Evolutionary conservation across 92 coral and sea anemone species (phyloP).

Genomic region (Paramuricea clavata): DNA sequence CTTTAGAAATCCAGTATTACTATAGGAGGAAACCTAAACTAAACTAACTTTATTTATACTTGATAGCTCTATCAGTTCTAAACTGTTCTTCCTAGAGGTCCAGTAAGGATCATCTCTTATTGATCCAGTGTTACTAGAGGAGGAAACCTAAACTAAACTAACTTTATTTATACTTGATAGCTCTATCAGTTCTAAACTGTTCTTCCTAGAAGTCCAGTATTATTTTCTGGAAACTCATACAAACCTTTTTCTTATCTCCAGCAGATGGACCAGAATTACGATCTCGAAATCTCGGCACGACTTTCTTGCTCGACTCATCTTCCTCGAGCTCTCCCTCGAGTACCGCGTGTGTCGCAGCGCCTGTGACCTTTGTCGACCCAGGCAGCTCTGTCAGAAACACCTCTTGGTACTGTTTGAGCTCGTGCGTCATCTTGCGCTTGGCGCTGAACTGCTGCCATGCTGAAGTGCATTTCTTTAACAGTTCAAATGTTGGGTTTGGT

Average conservation of each 20-base stretch:
- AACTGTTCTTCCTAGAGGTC: too few species aligned
- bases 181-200: too few species aligned
- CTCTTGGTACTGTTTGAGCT: conserved; percentile 34
- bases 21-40: too few species aligned
- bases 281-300: conserved; percentile 32
- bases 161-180: too few species aligned
- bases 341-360: conserved; percentile 26
- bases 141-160: too few species aligned
- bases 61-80: too few species aligned
- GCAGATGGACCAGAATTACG: conserved; percentile 27
- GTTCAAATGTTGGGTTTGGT: conserved; percentile 26
- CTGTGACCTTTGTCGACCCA: conserved; percentile 35
- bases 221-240: not conserved
- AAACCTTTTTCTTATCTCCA: conserved; percentile 37
- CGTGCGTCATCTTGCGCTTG: conserved; percentile 47
- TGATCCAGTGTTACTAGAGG: too few species aligned
- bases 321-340: conserved; percentile 26
- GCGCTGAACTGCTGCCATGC: conserved; percentile 51
- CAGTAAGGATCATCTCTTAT: too few species aligned
- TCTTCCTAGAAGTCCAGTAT: too few species aligned
- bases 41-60: too few species aligned
- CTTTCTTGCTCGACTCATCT: conserved; percentile 19
- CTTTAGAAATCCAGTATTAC: too few species aligned
- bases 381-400: conserved; percentile 38
- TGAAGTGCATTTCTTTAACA: conserved; percentile 38